phyloP scores from a whole-genome alignment of 2,888 invertebrate genomes.

The Malacosoma neustria region DNA sequence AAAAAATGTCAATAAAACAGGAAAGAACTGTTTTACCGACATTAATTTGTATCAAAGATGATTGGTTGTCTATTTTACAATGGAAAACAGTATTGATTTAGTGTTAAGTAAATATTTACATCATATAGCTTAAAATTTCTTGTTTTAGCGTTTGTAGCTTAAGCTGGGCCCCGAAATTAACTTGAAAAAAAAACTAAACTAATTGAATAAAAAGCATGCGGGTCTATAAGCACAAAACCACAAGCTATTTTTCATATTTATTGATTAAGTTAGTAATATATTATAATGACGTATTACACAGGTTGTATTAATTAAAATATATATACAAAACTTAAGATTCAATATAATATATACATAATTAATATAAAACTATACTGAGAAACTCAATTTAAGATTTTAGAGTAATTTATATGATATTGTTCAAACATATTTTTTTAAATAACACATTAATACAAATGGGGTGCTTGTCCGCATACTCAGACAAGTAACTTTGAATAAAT shows the following conservation, averaged over 20 bases:
- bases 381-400: not conserved
- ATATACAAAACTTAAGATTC: constrained; percentile 23
- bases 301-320: constrained; percentile 28
- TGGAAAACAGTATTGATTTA: no score
- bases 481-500: not conserved
- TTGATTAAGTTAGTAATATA: constrained; percentile 58
- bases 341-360: constrained; percentile 21
- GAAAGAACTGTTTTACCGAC: not conserved
- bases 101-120: no score
- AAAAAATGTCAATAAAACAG: not conserved
- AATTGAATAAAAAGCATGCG: constrained; percentile 54
- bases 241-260: constrained; percentile 66
- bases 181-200: constrained; percentile 27
- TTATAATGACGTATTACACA: constrained; percentile 45
- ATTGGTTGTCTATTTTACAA: no score
- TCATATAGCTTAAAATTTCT: no score
- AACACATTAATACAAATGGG: not conserved
- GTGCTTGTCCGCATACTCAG: not conserved
- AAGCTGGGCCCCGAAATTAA: constrained; percentile 50
- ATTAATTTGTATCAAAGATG: not conserved
- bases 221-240: constrained; percentile 70
- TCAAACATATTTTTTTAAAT: not conserved
- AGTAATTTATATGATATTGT: not conserved
- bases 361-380: constrained; percentile 23
- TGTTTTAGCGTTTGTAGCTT: constrained; percentile 13